A percentile compares a stretch with the other conserved stretches of the same genome.
These are phyloP conservation scores for Oxygymnocypris stewartii DNA, from an alignment of 2,113 vertebrate genomes.

Conservation along the genomic window DNA sequence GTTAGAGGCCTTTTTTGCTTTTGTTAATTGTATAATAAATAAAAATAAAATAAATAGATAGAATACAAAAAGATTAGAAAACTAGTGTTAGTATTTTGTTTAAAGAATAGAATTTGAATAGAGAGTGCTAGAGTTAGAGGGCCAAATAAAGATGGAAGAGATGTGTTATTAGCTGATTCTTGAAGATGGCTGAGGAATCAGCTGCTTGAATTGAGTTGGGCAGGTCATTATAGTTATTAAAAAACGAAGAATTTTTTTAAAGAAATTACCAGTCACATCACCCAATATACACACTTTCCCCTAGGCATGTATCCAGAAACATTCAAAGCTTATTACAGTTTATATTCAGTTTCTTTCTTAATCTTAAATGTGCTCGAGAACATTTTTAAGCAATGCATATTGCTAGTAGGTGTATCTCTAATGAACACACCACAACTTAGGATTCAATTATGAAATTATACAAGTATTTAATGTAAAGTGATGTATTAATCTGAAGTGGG, in stretches of 20 bases:
- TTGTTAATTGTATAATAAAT: no score
- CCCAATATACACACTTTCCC: background rate
- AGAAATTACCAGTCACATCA: background rate
- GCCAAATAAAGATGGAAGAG: no score
- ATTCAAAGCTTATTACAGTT: background rate
- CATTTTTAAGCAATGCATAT: slow-evolving; percentile 22
- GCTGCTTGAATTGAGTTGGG: no score
- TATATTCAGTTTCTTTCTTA: background rate
- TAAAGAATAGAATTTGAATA: no score
- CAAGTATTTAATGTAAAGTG: slow-evolving; percentile 77
- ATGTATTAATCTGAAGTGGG: slow-evolving; percentile 79
- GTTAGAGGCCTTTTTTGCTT: no score
- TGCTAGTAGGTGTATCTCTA: slow-evolving; percentile 29
- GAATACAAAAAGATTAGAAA: no score
- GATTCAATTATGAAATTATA: slow-evolving; percentile 87
- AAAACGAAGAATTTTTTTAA: background rate
- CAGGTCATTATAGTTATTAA: background rate
- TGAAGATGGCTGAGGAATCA: no score
- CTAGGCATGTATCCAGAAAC: background rate
- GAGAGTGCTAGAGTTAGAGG: no score
- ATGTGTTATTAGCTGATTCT: no score
- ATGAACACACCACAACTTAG: slow-evolving; percentile 61
- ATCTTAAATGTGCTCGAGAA: background rate
- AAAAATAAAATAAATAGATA: no score
- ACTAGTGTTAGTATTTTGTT: no score